Conservation (phyloP, 2,797 vertebrate genomes). For the Gallinago solitaria region DNA sequence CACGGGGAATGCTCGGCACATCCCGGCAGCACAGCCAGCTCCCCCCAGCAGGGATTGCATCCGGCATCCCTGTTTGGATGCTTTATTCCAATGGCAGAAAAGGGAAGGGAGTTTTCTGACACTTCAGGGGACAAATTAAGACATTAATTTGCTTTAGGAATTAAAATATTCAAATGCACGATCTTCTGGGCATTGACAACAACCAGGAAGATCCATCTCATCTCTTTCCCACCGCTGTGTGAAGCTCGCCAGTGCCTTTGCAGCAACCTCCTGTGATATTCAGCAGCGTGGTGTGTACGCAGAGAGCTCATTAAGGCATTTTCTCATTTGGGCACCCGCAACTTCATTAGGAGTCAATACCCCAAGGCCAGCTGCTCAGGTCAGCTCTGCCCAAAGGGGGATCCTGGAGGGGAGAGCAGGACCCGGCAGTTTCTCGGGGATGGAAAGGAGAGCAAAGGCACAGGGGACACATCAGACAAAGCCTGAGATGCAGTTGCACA, state of each 20-base stretch:
- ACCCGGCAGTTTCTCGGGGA: background rate
- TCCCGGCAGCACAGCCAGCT: background rate
- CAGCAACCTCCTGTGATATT: background rate
- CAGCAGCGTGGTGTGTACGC: rapidly evolving
- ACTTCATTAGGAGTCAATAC: rapidly evolving
- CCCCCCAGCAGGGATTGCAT: background rate
- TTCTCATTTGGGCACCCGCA: background rate
- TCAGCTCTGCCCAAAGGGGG: background rate
- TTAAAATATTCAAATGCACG: background rate
- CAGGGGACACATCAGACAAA: background rate
- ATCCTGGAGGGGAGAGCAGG: background rate
- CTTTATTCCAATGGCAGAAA: background rate
- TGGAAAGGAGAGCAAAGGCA: background rate
- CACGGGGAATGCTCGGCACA: background rate
- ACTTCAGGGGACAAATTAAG: background rate
- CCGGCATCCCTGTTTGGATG: rapidly evolving
- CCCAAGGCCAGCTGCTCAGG: background rate
- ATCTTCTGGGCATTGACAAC: background rate
- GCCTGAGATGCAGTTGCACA: background rate
- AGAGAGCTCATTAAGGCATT: rapidly evolving
- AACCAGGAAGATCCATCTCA: background rate
- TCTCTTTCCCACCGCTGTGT: rapidly evolving
- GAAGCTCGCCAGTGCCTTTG: background rate
- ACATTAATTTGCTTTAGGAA: background rate
- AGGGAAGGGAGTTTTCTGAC: background rate